Conservation (phyloP, 92 coral and sea anemone genomes). For the Palythoa grandis region DNA sequence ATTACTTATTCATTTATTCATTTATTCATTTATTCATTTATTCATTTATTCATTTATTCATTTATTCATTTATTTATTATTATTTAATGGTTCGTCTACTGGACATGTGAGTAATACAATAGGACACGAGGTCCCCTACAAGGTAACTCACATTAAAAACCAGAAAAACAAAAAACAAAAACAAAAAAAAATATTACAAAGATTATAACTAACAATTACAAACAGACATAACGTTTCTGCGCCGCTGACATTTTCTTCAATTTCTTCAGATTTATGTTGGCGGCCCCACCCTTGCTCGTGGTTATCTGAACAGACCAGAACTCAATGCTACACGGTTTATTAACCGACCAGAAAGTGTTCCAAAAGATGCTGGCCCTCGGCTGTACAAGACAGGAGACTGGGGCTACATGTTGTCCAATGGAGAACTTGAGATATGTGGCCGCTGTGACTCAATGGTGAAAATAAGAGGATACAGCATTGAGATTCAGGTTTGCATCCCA, state of each 20-base stretch:
- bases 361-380: conserved; percentile 68
- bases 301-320: conserved; percentile 90
- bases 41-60: no score
- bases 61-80: no score
- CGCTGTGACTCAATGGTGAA: conserved; percentile 93
- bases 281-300: conserved; percentile 87
- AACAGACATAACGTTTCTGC: no score
- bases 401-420: conserved; percentile 85
- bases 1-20: no score
- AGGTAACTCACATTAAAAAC: no score
- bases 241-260: neutral
- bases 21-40: no score
- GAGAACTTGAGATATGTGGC: conserved; percentile 86
- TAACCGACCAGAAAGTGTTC: conserved; percentile 63
- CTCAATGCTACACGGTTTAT: conserved; percentile 77
- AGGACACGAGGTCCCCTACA: no score
- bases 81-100: no score
- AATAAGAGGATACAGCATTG: conserved; percentile 91
- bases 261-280: conserved; percentile 80
- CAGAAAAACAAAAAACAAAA: no score
- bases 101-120: no score
- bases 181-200: no score
- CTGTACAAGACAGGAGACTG: conserved; percentile 89
- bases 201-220: no score
- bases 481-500: conserved; percentile 67